Evolutionary conservation across 2,797 vertebrate species (phyloP).

Genomic region (Phoxinus dragarum): DNA sequence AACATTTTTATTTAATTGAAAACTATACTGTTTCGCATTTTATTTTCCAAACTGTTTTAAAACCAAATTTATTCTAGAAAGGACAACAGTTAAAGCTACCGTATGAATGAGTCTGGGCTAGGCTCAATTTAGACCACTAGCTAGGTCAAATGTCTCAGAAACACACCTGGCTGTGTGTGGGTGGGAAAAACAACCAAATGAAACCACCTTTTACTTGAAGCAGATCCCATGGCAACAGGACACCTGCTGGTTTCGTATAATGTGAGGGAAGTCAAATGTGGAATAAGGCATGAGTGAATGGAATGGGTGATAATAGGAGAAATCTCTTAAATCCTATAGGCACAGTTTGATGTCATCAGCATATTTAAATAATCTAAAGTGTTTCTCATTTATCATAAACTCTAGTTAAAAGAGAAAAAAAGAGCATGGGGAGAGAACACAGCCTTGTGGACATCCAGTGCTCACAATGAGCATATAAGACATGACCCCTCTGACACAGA

Average conservation of each 20-base stretch:
- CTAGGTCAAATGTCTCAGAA: neutral
- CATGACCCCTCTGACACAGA: neutral
- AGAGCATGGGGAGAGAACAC: neutral
- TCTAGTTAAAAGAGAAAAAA: neutral
- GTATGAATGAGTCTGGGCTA: slow-evolving; percentile 8
- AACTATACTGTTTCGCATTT: neutral
- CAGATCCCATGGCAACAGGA: slow-evolving; percentile 26
- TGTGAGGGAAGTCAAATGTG: neutral
- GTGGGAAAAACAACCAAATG: slow-evolving; percentile 7
- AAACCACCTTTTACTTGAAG: slow-evolving; percentile 5
- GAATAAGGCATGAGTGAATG: neutral
- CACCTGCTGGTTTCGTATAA: slow-evolving; percentile 14
- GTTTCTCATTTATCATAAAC: neutral
- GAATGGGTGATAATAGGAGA: neutral
- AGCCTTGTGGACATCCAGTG: neutral
- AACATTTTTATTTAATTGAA: neutral
- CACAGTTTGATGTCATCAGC: neutral
- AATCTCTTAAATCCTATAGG: slow-evolving; percentile 1
- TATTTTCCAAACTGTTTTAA: neutral
- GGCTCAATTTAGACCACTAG: neutral
- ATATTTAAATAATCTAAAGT: neutral
- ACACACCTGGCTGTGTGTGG: slow-evolving; percentile 14
- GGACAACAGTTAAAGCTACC: neutral
- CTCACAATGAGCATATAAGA: neutral
- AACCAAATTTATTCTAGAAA: neutral